Evolutionary conservation across 2,113 vertebrate species (phyloP).

Genomic region (Platycercus adscitus): DNA sequence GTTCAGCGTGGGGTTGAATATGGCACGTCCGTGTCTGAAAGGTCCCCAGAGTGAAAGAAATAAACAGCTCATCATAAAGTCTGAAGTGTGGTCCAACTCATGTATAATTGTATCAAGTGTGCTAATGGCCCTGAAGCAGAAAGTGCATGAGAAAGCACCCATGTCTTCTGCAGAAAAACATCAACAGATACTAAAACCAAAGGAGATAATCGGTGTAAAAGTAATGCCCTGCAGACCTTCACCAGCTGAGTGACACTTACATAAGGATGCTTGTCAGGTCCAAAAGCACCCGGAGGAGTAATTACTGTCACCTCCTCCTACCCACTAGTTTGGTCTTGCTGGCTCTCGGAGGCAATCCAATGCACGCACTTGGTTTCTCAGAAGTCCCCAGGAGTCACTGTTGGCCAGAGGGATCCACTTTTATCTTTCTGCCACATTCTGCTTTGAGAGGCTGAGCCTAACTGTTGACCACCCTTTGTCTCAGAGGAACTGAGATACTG

Average conservation of each 20-base stretch:
- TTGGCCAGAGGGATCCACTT: background rate
- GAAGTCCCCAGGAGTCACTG: background rate
- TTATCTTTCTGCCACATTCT: background rate
- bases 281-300: background rate
- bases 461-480: background rate
- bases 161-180: background rate
- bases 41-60: background rate
- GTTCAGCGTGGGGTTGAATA: background rate
- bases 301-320: background rate
- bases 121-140: background rate
- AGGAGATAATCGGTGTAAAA: constrained; percentile 2
- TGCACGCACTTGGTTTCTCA: background rate
- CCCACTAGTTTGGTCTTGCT: background rate
- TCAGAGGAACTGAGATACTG: background rate
- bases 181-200: background rate
- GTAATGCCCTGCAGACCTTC: background rate
- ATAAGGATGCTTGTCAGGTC: background rate
- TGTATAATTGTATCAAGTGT: background rate
- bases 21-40: background rate
- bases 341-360: background rate
- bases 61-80: background rate
- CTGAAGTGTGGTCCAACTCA: background rate
- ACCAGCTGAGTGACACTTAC: background rate
- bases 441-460: background rate
- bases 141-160: background rate